Evolutionary conservation across 2,113 vertebrate species (phyloP).

Genomic region (Caloenas nicobarica): DNA sequence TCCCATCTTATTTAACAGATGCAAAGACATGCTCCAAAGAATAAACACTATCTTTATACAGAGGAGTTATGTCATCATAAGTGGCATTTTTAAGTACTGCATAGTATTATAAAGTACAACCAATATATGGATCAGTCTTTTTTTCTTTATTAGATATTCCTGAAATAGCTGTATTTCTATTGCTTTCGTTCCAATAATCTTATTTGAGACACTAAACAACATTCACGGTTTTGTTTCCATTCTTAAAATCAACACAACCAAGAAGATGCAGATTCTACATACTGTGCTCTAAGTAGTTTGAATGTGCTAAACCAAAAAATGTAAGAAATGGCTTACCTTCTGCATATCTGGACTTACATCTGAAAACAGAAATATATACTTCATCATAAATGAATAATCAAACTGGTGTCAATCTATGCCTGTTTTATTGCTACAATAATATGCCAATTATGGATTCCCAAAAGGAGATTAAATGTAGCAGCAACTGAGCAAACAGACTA

Average conservation of each 20-base stretch:
- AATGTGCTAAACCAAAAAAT: not conserved
- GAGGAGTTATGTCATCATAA: not conserved
- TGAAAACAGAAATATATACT: constrained; percentile 62
- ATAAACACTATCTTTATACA: not conserved
- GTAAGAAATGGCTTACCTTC: constrained; percentile 79
- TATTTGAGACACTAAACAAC: not conserved
- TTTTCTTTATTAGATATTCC: not conserved
- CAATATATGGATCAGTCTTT: not conserved
- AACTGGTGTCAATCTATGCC: not conserved
- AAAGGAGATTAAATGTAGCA: not conserved
- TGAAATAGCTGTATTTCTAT: not conserved
- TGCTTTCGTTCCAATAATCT: not conserved
- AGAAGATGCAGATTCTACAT: not conserved
- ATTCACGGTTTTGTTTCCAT: not conserved
- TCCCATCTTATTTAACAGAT: not conserved
- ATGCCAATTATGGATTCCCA: not conserved
- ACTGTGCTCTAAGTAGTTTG: not conserved
- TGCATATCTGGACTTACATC: constrained; percentile 84
- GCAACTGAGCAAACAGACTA: not conserved
- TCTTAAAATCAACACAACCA: not conserved
- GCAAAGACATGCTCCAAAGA: not conserved
- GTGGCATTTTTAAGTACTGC: not conserved
- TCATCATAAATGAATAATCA: not conserved
- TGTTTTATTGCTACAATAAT: not conserved
- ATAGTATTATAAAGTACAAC: not conserved